phyloP scores from a whole-genome alignment of 1,140 invertebrate species.

The Apocrypta bakeri region DNA sequence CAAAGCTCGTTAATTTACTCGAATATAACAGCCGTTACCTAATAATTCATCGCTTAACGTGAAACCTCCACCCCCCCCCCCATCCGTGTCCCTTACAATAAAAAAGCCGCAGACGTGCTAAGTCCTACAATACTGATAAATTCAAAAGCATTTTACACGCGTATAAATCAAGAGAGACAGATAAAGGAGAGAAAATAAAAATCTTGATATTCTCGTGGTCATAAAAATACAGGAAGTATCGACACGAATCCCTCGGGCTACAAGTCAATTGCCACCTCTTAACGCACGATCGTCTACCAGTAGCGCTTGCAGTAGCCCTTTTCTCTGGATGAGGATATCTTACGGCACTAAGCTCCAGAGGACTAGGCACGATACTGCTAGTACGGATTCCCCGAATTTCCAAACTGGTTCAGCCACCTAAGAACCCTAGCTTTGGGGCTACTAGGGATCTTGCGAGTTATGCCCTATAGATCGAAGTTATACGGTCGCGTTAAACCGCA shows the following conservation, averaged over 20 bases:
- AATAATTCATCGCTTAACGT: no score
- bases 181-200: no score
- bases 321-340: constrained; percentile 6
- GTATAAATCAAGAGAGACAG: no score
- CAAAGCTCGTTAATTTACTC: constrained; percentile 7
- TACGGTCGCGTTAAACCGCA: constrained; percentile 8
- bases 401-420: constrained; percentile 57
- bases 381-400: constrained; percentile 60
- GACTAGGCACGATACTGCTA: background rate
- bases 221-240: no score
- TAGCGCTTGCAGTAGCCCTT: background rate
- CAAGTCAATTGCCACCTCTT: constrained; percentile 14
- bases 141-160: no score
- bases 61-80: no score
- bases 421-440: constrained; percentile 41
- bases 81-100: no score
- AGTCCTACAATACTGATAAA: no score
- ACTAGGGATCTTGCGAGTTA: background rate
- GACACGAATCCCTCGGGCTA: no score
- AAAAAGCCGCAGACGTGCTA: no score
- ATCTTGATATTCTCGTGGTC: no score
- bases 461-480: constrained; percentile 21
- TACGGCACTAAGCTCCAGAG: constrained; percentile 13
- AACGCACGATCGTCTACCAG: constrained; percentile 7
- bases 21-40: no score